Percentiles rank a stretch among this genome's conserved stretches.
phyloP scores from a whole-genome alignment of 2,797 vertebrate genomes.

The Vipera ursinii region DNA sequence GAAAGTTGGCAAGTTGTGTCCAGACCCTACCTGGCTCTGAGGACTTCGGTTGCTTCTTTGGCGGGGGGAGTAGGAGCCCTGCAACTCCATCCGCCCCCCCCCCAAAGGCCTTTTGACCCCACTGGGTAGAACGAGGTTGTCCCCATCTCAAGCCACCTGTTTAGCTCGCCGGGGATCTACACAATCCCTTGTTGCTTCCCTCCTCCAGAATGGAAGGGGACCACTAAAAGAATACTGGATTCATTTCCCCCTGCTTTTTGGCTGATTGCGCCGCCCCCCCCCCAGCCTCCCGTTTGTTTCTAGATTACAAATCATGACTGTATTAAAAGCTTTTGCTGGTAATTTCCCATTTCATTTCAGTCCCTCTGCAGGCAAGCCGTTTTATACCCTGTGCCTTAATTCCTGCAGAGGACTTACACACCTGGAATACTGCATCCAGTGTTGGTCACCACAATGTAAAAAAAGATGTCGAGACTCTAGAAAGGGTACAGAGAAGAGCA shows the following conservation, averaged over 20 bases:
- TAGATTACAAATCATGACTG: slow-evolving; percentile 6
- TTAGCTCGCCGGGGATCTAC: not conserved
- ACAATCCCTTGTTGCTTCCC: not conserved
- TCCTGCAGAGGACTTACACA: slow-evolving; percentile 10
- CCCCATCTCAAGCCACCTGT: not conserved
- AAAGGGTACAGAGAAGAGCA: no score
- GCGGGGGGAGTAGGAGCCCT: not conserved
- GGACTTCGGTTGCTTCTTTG: not conserved
- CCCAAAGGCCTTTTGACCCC: not conserved
- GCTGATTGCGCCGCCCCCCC: no score
- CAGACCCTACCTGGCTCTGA: not conserved
- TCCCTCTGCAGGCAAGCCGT: not conserved
- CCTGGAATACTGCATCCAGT: no score
- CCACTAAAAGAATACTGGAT: not conserved
- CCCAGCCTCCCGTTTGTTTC: not conserved
- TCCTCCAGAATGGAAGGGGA: not conserved
- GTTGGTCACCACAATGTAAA: no score
- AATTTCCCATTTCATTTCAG: slow-evolving; percentile 11
- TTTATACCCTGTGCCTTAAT: slow-evolving; percentile 18
- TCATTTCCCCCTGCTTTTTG: not conserved
- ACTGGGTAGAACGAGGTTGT: not conserved
- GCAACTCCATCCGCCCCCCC: not conserved
- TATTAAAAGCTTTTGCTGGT: not conserved
- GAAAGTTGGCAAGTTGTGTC: not conserved
- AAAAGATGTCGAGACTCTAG: no score